Evolutionary conservation across 2,113 vertebrate genomes (phyloP).

Genomic region (Columba janthina): DNA sequence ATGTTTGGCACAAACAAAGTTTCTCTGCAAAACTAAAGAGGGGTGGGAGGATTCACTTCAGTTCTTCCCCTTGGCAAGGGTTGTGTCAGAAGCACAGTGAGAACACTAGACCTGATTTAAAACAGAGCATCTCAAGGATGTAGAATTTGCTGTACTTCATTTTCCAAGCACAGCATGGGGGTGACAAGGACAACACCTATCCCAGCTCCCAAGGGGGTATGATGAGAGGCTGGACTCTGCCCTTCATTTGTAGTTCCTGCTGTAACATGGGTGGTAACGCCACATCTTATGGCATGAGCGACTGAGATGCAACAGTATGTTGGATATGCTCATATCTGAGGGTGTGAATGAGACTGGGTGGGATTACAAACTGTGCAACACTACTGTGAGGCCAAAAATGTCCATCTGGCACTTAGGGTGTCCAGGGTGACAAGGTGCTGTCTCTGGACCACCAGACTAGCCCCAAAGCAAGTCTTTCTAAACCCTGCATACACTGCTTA

Average conservation of each 20-base stretch:
- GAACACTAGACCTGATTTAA: not conserved
- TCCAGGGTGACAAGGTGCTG: not conserved
- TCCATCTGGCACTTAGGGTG: not conserved
- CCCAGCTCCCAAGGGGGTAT: not conserved
- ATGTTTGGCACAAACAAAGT: not conserved
- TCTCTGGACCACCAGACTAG: not conserved
- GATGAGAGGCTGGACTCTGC: not conserved
- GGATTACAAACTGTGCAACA: not conserved
- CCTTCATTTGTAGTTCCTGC: not conserved
- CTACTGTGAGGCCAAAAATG: not conserved
- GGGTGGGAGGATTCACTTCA: not conserved
- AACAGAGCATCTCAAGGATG: not conserved
- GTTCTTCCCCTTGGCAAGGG: not conserved
- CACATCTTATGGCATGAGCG: accelerated
- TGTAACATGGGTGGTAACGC: accelerated
- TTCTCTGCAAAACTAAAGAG: not conserved
- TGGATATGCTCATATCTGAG: not conserved
- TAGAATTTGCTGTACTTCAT: not conserved
- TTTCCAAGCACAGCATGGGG: not conserved
- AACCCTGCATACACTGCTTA: not conserved
- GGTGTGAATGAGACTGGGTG: not conserved
- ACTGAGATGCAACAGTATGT: not conserved
- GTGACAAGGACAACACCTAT: not conserved
- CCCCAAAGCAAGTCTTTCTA: not conserved
- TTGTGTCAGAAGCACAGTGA: not conserved